These are phyloP conservation scores for Heliconius hewitsoni DNA, from an alignment of 1,140 invertebrate species.

Conservation along the genomic window DNA sequence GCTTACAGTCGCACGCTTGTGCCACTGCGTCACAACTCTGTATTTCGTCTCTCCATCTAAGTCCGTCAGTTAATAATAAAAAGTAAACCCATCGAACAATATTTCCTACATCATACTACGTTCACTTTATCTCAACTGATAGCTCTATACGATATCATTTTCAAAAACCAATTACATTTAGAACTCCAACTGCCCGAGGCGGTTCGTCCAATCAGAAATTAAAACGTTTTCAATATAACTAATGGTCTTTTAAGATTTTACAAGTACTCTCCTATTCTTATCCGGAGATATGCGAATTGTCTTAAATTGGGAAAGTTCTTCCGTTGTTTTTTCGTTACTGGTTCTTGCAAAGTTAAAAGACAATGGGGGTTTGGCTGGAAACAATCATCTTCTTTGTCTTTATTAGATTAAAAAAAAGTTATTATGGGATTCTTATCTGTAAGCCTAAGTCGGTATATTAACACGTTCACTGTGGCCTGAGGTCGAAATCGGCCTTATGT, in stretches of 20 bases:
- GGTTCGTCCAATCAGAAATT: constrained; percentile 50
- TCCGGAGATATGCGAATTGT: constrained; percentile 34
- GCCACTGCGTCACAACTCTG: too few species aligned
- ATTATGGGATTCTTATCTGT: too few species aligned
- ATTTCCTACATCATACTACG: background rate
- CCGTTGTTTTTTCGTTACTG: constrained; percentile 38
- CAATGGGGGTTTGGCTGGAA: background rate
- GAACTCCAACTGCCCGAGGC: constrained; percentile 46
- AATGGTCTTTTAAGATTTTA: constrained; percentile 59
- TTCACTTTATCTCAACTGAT: constrained; percentile 2
- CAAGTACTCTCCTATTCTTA: constrained; percentile 44
- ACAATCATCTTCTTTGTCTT: background rate
- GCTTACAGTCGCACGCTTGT: too few species aligned
- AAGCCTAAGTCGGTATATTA: too few species aligned
- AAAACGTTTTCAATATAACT: constrained; percentile 60
- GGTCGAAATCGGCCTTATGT: too few species aligned
- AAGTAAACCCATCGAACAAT: background rate
- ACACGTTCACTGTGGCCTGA: too few species aligned
- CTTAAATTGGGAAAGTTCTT: constrained; percentile 52
- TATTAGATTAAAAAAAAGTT: background rate
- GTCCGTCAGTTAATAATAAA: background rate
- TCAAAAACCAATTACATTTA: constrained; percentile 59
- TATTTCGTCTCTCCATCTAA: background rate
- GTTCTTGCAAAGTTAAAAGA: background rate
- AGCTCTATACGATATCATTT: constrained; percentile 33